Evolutionary conservation across 2,888 invertebrate genomes (phyloP), one percentile per base, ranked within the genome.

Genomic region (Hirudinaria manillensis): DNA sequence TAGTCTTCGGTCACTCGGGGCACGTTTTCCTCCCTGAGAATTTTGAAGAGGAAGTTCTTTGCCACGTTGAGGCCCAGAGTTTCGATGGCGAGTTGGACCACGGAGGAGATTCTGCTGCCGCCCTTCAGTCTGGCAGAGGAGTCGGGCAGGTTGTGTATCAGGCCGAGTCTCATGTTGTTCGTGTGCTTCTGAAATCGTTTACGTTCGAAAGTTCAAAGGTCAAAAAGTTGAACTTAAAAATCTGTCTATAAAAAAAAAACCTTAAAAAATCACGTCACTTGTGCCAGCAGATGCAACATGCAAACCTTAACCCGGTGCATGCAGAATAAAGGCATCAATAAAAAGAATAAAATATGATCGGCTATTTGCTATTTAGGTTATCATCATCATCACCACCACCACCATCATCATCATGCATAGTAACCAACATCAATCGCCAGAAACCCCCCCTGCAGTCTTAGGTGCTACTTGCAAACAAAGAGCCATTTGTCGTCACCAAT

Each of bases 41-140:
- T 81, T 78, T 88, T 88, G 19, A 85, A 84, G 66, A 88, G 83
- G 78, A 88, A 85, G 76, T 83, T 84, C 78, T 86, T 86, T 21
- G 86, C 85, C 51, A 84, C 81, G 55, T 82, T 81, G 21, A 82
- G 81, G 32, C 83, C 79, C 72, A 87, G 81, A 0, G 83, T 82
- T 10, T 83, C 81, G 13, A 87, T 77, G 29, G 87, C 87, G 3
- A 84, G 83, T 74, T 86, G 83, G 4, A 87, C 83, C 51, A 87
- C 84, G 66, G 78, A 77, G 7, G 81, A 77, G 6, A 83, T 78
- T 53, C 66, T 68, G 56, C 67, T 72, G 21, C 61, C 45, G 13
- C 75, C 76, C 10, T 21, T 13, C 21, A 21, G 21, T n/a, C 27
- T 29, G 13, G 7, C 2, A 7, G 27, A 13, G 10, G 24, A 24